These are phyloP conservation scores for Nymphalis urticae DNA, from an alignment of 2,888 invertebrate species.

Conservation along the genomic window DNA sequence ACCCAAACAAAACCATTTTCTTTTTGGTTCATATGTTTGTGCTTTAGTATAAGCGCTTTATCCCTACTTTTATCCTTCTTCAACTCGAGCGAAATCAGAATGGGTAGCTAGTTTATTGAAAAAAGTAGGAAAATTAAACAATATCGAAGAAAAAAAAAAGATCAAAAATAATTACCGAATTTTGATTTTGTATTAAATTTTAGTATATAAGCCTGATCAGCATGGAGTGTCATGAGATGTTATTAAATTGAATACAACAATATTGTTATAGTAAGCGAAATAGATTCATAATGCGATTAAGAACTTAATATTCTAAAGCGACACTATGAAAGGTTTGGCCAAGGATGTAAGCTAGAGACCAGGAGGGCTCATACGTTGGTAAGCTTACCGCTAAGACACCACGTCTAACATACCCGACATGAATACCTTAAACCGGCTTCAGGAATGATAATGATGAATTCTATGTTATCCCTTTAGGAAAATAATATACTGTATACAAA, in stretches of 20 bases:
- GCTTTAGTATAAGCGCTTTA: no score
- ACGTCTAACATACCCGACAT: constrained; percentile 34
- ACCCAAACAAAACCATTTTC: no score
- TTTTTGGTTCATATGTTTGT: no score
- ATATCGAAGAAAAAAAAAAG: no score
- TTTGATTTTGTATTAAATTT: no score
- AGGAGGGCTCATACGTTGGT: neutral
- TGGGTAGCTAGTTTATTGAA: no score
- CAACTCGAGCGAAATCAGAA: no score
- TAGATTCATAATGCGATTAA: neutral
- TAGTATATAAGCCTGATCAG: no score
- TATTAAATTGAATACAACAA: neutral
- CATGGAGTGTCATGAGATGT: no score
- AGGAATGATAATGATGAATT: constrained; percentile 12
- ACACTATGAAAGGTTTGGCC: constrained; percentile 1
- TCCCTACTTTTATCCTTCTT: no score
- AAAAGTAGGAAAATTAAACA: no score
- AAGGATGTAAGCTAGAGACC: constrained; percentile 4
- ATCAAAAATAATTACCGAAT: no score
- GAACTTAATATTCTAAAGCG: neutral
- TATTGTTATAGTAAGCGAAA: neutral
- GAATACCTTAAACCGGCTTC: constrained; percentile 32
- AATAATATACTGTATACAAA: neutral
- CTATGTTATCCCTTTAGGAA: constrained; percentile 16
- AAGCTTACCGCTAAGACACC: constrained; percentile 33